Base-by-base conservation (phyloP, 2,888 invertebrate genomes). In the Hemaris fuciformis region DNA sequence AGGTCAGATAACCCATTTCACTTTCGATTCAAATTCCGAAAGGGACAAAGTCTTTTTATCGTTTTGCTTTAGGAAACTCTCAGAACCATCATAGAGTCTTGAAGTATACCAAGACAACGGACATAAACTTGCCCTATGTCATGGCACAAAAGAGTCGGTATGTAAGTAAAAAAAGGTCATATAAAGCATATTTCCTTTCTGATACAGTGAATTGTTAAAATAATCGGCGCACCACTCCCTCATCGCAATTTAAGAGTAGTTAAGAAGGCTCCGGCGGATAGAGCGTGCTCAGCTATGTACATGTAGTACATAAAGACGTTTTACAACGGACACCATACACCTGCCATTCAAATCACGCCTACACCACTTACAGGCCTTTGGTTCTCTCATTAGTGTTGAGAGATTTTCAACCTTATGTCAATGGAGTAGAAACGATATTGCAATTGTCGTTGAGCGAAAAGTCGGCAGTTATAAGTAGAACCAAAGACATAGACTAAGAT, bases 311-410 rank as follows among this genome's bases (percentile, higher is more conserved):
- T 83, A 81, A 81, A 81, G 82, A 79, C 79, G 76, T 81, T 80
- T n/a, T 72, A 69, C 75, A 66, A 67, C 70, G 66, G 71, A 75
- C 76, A 77, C 73, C 80, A 77, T 81, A 81, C 87, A 87, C 86
- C 87, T 87, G 87, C 86, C 84, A 81, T 83, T 80, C 85, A 82
- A 84, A 87, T 85, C 83, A 86, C 86, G 84, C 86, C 84, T 86
- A 80, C 83, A 81, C 69, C 72, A 72, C 70, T 71, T 73, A 71
- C 64, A 66, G 62, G 62, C 71, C 66, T 68, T 68, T 38, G 15
- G 15, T 22, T 41, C 20, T 41, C 13, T 23, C n/a, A 25, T 1
- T 13, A 25, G 2, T 53, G 2, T 27, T 18, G 27, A 1, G 53
- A 27, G n/a, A n/a, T n/a, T 31, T 27, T 53, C 15, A 53, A 53